These are phyloP conservation scores for Pelochelys cantorii DNA, from an alignment of 2,797 vertebrate genomes.

Conservation along the genomic window DNA sequence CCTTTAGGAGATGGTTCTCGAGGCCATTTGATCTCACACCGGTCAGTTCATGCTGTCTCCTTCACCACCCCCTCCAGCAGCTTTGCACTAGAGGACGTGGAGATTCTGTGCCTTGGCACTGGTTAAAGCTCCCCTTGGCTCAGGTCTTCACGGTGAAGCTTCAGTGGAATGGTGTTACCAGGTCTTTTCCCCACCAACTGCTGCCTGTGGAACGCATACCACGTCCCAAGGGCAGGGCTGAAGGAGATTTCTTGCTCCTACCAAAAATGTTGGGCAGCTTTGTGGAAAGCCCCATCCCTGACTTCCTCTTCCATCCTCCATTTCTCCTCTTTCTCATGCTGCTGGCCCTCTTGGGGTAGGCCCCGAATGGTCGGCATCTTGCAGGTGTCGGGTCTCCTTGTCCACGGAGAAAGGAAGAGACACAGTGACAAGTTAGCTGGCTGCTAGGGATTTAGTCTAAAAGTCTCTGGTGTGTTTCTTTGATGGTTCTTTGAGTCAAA, in stretches of 20 bases:
- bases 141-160: neutral
- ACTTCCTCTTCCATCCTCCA: neutral
- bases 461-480: neutral
- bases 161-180: neutral
- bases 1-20: neutral
- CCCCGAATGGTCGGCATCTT: neutral
- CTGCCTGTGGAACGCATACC: neutral
- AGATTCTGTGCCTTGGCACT: neutral
- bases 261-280: neutral
- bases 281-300: neutral
- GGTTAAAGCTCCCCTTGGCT: neutral
- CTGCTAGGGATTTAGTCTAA: neutral
- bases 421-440: neutral
- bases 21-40: rapidly evolving
- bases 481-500: too few species aligned
- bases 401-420: neutral
- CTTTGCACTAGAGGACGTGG: neutral
- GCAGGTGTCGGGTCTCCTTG: neutral
- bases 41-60: neutral
- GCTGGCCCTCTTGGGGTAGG: neutral
- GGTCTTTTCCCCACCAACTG: neutral
- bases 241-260: neutral
- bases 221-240: neutral
- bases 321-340: neutral
- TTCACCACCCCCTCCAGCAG: neutral